These are phyloP conservation scores for Mesorhabditis spiculigera DNA, from an alignment of 2,888 invertebrate genomes.

Conservation along the genomic window DNA sequence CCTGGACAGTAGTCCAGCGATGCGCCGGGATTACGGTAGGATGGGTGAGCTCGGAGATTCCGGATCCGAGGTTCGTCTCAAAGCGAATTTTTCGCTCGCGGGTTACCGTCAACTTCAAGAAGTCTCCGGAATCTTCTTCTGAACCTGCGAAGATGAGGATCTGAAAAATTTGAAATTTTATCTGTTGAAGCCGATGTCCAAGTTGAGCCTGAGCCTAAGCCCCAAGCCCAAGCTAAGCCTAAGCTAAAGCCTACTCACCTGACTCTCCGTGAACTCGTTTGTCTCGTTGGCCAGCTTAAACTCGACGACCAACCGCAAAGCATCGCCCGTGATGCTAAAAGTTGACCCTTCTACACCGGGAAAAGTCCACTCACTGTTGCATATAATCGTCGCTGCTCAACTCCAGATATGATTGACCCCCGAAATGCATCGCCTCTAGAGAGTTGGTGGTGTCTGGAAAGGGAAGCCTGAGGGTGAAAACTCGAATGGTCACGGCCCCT, in stretches of 20 bases:
- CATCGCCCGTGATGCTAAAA: constrained; percentile 35
- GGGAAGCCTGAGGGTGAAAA: too few relatives aligned
- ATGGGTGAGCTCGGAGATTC: constrained; percentile 30
- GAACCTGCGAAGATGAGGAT: constrained; percentile 26
- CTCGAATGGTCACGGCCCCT: too few relatives aligned
- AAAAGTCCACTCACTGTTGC: constrained; percentile 30
- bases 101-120: constrained; percentile 25
- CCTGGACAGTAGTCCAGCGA: constrained; percentile 34
- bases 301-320: constrained; percentile 23
- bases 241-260: too few relatives aligned
- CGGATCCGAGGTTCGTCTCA: constrained; percentile 34
- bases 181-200: too few relatives aligned
- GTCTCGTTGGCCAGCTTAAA: constrained; percentile 26
- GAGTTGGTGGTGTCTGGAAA: neutral
- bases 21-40: constrained; percentile 22
- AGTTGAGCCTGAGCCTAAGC: too few relatives aligned
- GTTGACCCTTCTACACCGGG: neutral
- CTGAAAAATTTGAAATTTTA: too few relatives aligned
- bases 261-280: neutral
- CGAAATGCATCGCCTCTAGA: constrained; percentile 24
- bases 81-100: constrained; percentile 21
- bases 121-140: constrained; percentile 24
- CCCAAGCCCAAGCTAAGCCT: too few relatives aligned
- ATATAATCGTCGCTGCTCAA: constrained; percentile 28
- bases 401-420: constrained; percentile 30